Evolutionary conservation across 2,888 invertebrate genomes (phyloP).

Genomic region (Sinopyrophorus schimmeli): DNA sequence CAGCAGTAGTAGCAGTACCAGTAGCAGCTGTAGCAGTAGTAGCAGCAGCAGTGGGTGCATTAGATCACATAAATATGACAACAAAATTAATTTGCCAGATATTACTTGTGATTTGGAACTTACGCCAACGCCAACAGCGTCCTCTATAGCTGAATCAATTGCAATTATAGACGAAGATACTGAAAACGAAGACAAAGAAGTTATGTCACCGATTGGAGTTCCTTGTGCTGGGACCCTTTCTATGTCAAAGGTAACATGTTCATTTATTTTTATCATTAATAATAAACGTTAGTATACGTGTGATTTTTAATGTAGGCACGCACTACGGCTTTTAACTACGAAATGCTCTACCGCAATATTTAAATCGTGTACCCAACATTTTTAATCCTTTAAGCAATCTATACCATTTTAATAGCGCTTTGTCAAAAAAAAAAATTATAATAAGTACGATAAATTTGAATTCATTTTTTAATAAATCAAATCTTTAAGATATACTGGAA

Average conservation of each 20-base stretch:
- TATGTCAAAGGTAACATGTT: constrained; percentile 40
- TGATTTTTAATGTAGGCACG: background rate
- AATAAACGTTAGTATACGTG: background rate
- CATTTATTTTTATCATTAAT: too few relatives aligned
- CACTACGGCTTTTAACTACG: background rate
- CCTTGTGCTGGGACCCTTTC: constrained; percentile 44
- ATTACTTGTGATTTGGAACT: constrained; percentile 18
- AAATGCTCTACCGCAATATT: too few relatives aligned
- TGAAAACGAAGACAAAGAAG: constrained; percentile 36
- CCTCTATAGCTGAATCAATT: constrained; percentile 37
- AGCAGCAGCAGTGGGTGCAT: constrained; percentile 16
- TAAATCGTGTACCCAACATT: too few relatives aligned
- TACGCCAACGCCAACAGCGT: constrained; percentile 30
- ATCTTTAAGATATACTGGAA: too few relatives aligned
- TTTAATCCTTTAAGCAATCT: too few relatives aligned
- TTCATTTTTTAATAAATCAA: too few relatives aligned
- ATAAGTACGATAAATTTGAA: too few relatives aligned
- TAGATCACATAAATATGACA: constrained; percentile 19
- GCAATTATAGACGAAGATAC: constrained; percentile 43
- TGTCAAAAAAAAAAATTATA: too few relatives aligned
- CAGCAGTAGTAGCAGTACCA: constrained; percentile 16
- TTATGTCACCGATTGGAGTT: constrained; percentile 38
- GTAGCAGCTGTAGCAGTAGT: too few relatives aligned
- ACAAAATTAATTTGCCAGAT: constrained; percentile 20
- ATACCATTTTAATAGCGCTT: too few relatives aligned